A percentile compares a stretch with the other conserved stretches of the same genome.
Conservation (phyloP, 2,797 vertebrate species). For the Cercopithecus neglectus region DNA sequence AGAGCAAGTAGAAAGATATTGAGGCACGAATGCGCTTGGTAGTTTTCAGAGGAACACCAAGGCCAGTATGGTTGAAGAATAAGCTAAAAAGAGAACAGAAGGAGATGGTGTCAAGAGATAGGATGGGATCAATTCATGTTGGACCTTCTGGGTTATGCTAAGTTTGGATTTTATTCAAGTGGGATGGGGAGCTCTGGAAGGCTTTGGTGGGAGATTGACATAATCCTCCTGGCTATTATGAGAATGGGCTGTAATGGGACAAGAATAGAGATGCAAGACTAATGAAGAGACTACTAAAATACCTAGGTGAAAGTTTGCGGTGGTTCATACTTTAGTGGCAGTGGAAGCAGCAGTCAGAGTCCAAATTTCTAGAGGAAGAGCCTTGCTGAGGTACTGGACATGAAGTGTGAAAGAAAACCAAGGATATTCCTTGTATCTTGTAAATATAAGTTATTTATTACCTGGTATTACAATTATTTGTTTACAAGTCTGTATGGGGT, state of each 20-base stretch:
- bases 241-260: background rate
- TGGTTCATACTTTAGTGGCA: background rate
- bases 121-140: background rate
- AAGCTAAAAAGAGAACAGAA: background rate
- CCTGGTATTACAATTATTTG: background rate
- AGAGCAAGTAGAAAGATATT: background rate
- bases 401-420: background rate
- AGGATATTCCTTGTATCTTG: background rate
- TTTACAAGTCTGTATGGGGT: background rate
- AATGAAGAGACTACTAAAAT: background rate
- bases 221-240: background rate
- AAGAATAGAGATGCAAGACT: background rate
- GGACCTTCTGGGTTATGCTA: background rate
- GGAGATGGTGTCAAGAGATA: background rate
- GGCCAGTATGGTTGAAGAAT: background rate
- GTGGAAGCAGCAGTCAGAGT: background rate
- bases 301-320: background rate
- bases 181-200: background rate
- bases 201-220: background rate
- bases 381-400: background rate
- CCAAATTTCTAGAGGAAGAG: background rate
- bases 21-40: background rate
- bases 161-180: conserved; percentile 23
- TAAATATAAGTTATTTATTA: background rate
- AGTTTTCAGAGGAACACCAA: background rate